A percentile compares a stretch with the other conserved stretches of the same genome.
These are phyloP conservation scores for Spatulosminthurus flaviceps DNA, from an alignment of 2,888 invertebrate species.

Conservation along the genomic window DNA sequence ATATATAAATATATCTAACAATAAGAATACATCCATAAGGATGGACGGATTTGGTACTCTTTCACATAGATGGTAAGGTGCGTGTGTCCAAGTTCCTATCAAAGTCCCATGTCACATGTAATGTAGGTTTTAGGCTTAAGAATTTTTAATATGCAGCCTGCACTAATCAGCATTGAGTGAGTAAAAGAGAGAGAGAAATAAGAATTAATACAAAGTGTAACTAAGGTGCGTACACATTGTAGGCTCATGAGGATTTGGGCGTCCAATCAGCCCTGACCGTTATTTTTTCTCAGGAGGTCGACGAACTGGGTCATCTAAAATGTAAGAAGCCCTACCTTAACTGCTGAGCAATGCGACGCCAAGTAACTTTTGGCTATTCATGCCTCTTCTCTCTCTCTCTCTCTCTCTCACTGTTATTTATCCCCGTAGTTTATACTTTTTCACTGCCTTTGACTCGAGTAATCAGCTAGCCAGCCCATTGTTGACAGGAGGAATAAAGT, in stretches of 20 bases:
- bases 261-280: slow-evolving; percentile 62
- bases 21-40: not conserved
- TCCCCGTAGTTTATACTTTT: not conserved
- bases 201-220: slow-evolving; percentile 1
- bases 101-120: not conserved
- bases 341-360: slow-evolving; percentile 24
- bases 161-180: not conserved
- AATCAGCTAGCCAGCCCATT: too few species aligned
- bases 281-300: slow-evolving; percentile 62
- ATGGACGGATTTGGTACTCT: not conserved
- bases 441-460: not conserved
- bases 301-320: slow-evolving; percentile 61
- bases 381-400: too few species aligned
- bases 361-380: not conserved
- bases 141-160: not conserved
- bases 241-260: slow-evolving; percentile 36
- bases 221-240: slow-evolving; percentile 23
- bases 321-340: slow-evolving; percentile 48
- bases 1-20: too few species aligned
- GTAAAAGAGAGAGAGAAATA: not conserved
- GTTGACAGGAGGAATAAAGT: too few species aligned
- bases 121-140: not conserved
- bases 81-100: not conserved
- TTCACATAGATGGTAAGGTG: not conserved
- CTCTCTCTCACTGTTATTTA: too few species aligned